These are phyloP conservation scores for Phallusia fumigata DNA, from an alignment of 23 tunicate genomes.

Conservation along the genomic window DNA sequence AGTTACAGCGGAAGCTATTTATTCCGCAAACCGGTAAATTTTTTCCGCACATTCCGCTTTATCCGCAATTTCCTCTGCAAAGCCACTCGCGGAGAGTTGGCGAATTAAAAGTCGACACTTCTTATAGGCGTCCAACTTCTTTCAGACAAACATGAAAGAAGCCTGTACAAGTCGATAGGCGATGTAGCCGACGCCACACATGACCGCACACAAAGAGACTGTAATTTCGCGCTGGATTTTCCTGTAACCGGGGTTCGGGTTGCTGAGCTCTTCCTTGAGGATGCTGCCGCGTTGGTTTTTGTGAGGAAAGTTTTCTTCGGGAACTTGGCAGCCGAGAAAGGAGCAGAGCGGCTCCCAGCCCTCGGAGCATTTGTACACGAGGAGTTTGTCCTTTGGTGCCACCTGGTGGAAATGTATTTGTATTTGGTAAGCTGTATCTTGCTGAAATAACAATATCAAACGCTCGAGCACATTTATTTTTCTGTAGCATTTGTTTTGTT, in stretches of 20 bases:
- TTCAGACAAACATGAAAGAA: neutral
- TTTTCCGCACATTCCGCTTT: too few species aligned
- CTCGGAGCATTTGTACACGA: conserved; percentile 57
- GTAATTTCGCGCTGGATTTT: conserved; percentile 53
- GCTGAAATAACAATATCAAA: too few species aligned
- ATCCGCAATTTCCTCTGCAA: too few species aligned
- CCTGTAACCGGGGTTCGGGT: conserved; percentile 44
- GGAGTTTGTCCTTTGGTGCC: conserved; percentile 56
- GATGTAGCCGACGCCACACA: conserved; percentile 48
- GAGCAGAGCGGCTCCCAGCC: conserved; percentile 60
- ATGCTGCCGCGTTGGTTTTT: conserved; percentile 54
- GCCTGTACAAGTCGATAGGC: conserved; percentile 32
- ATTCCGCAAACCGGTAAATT: too few species aligned
- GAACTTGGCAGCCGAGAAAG: conserved; percentile 66
- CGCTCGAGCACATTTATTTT: too few species aligned
- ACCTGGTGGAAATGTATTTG: conserved; percentile 23
- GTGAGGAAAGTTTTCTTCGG: conserved; percentile 59
- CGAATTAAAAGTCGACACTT: too few species aligned
- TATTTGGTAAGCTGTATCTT: too few species aligned
- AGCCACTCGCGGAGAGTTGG: too few species aligned
- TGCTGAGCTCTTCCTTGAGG: conserved; percentile 26
- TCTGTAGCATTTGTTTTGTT: too few species aligned
- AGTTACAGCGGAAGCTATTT: too few species aligned
- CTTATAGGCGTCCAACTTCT: too few species aligned
- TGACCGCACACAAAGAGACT: conserved; percentile 49